Conservation (phyloP, 1,140 invertebrate genomes). For the Adoxophyes honmai region DNA sequence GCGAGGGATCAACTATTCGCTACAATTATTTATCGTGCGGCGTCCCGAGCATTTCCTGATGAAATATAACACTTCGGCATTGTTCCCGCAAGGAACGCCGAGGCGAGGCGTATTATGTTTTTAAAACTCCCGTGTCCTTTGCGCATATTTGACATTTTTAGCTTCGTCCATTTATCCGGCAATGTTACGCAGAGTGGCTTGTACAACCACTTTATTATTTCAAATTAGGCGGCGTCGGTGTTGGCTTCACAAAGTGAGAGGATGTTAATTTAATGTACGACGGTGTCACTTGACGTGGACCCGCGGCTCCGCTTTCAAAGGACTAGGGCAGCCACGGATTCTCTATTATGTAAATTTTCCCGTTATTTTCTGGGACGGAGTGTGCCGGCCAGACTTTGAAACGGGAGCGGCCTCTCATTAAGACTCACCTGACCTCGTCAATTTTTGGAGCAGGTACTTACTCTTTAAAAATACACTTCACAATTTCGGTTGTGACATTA, state of each 20-base stretch:
- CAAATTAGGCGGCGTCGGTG: conserved; percentile 46
- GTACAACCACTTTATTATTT: conserved; percentile 19
- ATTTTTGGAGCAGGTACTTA: conserved; percentile 37
- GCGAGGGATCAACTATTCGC: conserved; percentile 1
- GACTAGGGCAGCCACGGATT: conserved; percentile 65
- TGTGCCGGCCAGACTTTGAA: conserved; percentile 64
- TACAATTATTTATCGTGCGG: conserved; percentile 2
- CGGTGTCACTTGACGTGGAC: conserved; percentile 58
- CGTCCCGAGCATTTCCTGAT: neutral
- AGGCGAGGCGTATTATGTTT: no score
- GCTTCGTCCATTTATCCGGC: neutral
- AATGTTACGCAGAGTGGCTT: conserved; percentile 15
- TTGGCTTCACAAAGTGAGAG: conserved; percentile 53
- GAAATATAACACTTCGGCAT: no score
- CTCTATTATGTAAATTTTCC: conserved; percentile 74
- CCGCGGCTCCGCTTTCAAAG: conserved; percentile 59
- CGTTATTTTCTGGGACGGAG: conserved; percentile 61
- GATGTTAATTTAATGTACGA: conserved; percentile 71
- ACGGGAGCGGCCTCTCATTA: conserved; percentile 55
- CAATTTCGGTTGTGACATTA: neutral
- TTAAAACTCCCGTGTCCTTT: no score
- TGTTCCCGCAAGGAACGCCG: no score
- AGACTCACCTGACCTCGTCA: conserved; percentile 51
- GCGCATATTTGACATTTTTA: neutral
- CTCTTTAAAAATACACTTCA: conserved; percentile 22